phyloP scores from a whole-genome alignment of 2,797 vertebrate species.

The Paramormyrops hopkinsi region DNA sequence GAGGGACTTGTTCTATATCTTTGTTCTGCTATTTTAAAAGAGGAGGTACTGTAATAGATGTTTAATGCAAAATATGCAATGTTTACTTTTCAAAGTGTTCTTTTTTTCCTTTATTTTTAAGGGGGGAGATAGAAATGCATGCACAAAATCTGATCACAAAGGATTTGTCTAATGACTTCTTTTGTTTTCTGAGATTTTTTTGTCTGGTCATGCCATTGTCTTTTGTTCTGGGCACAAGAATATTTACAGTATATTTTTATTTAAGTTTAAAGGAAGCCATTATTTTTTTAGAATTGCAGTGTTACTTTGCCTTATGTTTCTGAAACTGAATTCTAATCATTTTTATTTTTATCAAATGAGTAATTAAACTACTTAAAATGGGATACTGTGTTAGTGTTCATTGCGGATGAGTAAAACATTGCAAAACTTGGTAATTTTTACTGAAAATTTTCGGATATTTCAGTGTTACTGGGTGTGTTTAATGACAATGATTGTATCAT shows the following conservation, averaged over 20 bases:
- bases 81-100: not conserved
- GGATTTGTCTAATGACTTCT: not conserved
- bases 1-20: not conserved
- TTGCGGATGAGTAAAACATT: not conserved
- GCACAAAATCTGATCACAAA: not conserved
- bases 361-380: not conserved
- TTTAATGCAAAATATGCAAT: conserved; percentile 8
- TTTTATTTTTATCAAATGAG: not conserved
- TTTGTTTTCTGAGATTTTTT: not conserved
- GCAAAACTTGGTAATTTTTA: not conserved
- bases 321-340: not conserved
- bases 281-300: not conserved
- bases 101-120: not conserved
- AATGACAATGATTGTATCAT: not conserved
- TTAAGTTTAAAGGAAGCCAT: not conserved
- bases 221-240: not conserved
- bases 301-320: not conserved
- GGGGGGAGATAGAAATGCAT: not conserved
- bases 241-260: not conserved
- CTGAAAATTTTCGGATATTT: not conserved
- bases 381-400: not conserved
- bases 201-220: not conserved
- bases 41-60: not conserved
- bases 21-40: conserved; percentile 2
- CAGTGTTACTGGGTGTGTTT: not conserved